These are phyloP conservation scores for Tupaia chinensis DNA, from an alignment of 2,113 vertebrate species.

Conservation along the genomic window DNA sequence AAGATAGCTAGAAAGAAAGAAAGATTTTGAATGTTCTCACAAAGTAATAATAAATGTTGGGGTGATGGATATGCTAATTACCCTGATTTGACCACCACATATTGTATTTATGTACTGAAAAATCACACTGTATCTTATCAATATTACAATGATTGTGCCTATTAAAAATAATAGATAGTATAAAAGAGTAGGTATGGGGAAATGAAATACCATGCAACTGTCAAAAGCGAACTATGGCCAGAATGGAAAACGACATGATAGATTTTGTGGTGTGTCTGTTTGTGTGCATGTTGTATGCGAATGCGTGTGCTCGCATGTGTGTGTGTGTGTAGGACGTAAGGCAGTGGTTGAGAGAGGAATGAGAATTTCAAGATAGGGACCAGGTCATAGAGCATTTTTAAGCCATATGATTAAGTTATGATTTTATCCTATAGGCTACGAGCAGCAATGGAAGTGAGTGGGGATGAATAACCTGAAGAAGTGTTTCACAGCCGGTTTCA, in stretches of 20 bases:
- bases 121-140: no score
- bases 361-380: background rate
- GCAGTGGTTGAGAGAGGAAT: background rate
- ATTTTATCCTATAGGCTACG: background rate
- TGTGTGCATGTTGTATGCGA: background rate
- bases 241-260: background rate
- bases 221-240: background rate
- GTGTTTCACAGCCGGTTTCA: no score
- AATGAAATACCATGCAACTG: background rate
- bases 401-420: background rate
- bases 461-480: no score
- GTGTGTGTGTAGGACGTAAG: background rate
- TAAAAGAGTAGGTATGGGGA: background rate
- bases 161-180: no score
- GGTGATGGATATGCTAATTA: no score
- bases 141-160: no score
- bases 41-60: no score
- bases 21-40: no score
- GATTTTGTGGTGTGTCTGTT: background rate
- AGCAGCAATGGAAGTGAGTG: no score
- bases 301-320: background rate
- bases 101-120: no score
- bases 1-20: no score
- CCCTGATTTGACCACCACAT: no score
- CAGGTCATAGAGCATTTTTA: background rate